phyloP scores from a whole-genome alignment of 2,113 vertebrate genomes.

The Felis chaus region DNA sequence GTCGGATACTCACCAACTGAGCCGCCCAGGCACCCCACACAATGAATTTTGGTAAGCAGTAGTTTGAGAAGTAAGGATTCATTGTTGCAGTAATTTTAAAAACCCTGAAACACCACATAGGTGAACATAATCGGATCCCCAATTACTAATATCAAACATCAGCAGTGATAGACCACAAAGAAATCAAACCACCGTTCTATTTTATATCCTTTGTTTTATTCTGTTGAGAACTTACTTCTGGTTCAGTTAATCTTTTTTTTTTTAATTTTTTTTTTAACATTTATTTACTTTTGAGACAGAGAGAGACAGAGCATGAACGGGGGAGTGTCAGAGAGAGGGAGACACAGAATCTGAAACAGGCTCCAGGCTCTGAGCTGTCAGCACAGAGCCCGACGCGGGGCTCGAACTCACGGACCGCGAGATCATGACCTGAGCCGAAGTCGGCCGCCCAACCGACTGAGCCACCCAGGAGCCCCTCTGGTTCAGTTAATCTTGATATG shows the following conservation, averaged over 20 bases:
- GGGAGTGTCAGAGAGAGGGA: too few species aligned
- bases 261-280: too few species aligned
- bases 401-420: too few species aligned
- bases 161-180: not conserved
- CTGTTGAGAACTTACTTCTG: constrained; percentile 62
- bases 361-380: too few species aligned
- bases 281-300: too few species aligned
- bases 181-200: not conserved
- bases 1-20: too few species aligned
- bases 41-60: not conserved
- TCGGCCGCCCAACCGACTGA: too few species aligned
- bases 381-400: too few species aligned
- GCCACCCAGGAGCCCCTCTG: not conserved
- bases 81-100: not conserved
- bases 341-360: too few species aligned
- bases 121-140: not conserved
- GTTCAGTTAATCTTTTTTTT: constrained; percentile 62
- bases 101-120: not conserved
- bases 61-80: not conserved
- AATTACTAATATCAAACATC: not conserved
- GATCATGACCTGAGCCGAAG: too few species aligned
- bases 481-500: constrained; percentile 71
- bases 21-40: too few species aligned
- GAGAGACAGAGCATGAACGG: too few species aligned
- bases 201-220: not conserved